These are phyloP conservation scores for Phengaris arion DNA, from an alignment of 2,888 invertebrate genomes.

Conservation along the genomic window DNA sequence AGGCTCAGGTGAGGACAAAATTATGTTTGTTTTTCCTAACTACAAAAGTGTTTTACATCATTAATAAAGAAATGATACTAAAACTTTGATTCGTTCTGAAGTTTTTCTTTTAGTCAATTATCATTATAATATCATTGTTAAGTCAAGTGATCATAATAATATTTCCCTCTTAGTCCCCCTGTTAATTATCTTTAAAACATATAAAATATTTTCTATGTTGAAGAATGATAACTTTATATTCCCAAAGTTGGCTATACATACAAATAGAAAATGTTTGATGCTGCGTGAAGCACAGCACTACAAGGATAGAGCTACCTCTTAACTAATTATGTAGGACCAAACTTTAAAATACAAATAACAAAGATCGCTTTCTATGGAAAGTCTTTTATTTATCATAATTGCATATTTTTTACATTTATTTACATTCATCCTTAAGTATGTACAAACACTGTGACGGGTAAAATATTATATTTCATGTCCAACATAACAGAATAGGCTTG, in stretches of 20 bases:
- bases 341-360: conserved; percentile 55
- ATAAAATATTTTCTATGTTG: too few species aligned
- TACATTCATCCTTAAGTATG: conserved; percentile 49
- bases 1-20: too few species aligned
- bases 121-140: too few species aligned
- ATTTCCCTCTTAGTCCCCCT: too few species aligned
- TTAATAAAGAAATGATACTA: too few species aligned
- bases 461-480: conserved; percentile 4
- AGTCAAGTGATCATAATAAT: too few species aligned
- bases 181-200: too few species aligned
- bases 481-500: background rate
- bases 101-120: too few species aligned
- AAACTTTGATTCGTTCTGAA: too few species aligned
- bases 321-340: conserved; percentile 48
- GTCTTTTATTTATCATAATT: conserved; percentile 53
- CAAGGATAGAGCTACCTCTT: conserved; percentile 35
- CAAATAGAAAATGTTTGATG: background rate
- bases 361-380: conserved; percentile 40
- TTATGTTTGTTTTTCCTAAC: too few species aligned
- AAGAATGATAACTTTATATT: too few species aligned
- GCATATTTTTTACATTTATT: conserved; percentile 44
- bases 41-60: too few species aligned
- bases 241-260: background rate
- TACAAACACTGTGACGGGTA: conserved; percentile 36
- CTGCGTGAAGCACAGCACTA: background rate